Conservation (phyloP, 1,140 invertebrate genomes). For the Tetramorium parvispinum region DNA sequence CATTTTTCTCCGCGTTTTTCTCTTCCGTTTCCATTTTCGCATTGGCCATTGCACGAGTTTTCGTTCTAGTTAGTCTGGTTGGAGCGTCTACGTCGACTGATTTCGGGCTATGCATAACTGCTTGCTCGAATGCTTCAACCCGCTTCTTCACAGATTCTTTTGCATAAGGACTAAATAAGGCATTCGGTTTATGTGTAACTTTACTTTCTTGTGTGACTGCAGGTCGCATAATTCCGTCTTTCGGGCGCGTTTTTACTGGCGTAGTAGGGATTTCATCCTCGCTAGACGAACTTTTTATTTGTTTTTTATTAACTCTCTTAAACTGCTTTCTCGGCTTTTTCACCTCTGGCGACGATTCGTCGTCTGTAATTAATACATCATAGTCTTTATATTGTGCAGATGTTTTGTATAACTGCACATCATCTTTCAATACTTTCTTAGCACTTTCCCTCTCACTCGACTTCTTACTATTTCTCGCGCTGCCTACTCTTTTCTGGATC, state of each 20-base stretch:
- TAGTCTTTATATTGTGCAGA: conserved; percentile 50
- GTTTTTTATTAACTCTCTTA: conserved; percentile 34
- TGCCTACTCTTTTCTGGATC: conserved; percentile 34
- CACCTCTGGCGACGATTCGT: conserved; percentile 81
- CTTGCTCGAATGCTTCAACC: conserved; percentile 88
- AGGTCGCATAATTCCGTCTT: not conserved
- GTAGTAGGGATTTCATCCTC: conserved; percentile 75
- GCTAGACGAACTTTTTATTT: conserved; percentile 58
- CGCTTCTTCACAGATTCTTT: conserved; percentile 88
- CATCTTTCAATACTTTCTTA: conserved; percentile 36
- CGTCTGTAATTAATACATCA: conserved; percentile 82
- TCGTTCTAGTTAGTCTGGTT: conserved; percentile 82
- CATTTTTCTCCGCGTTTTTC: conserved; percentile 40
- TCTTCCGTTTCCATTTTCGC: conserved; percentile 49
- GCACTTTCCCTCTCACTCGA: not conserved
- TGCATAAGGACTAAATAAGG: conserved; percentile 86
- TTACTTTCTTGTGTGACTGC: conserved; percentile 45
- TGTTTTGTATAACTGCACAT: conserved; percentile 34
- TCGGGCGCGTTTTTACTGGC: conserved; percentile 39
- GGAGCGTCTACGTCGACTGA: conserved; percentile 62
- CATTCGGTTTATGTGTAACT: conserved; percentile 76
- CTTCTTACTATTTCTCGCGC: not conserved
- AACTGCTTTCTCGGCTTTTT: conserved; percentile 56
- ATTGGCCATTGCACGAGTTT: conserved; percentile 80
- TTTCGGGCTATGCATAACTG: conserved; percentile 75